A percentile compares a stretch with the other conserved stretches of the same genome.
Conservation (phyloP, 2,888 invertebrate species). For the Clistopyga incitator region DNA sequence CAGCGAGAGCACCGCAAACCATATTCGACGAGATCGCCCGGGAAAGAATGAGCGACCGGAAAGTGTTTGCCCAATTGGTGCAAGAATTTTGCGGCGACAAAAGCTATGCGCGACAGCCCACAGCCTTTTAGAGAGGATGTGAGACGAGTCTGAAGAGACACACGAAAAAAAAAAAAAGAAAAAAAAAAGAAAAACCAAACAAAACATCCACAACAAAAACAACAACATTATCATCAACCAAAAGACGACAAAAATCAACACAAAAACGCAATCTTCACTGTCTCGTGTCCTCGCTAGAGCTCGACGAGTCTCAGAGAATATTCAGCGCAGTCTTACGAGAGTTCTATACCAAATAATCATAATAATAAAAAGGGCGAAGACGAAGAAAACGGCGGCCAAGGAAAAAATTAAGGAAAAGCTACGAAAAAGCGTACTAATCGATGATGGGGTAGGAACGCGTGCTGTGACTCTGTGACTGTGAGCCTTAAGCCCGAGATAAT, state of each 20-base stretch:
- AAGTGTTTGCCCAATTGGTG: slow-evolving; percentile 61
- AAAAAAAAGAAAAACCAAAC: slow-evolving; percentile 44
- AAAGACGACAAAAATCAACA: background rate
- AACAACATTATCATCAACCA: background rate
- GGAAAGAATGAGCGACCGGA: slow-evolving; percentile 63
- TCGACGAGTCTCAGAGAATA: slow-evolving; percentile 51
- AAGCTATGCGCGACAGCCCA: slow-evolving; percentile 23
- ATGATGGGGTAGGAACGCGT: slow-evolving; percentile 55
- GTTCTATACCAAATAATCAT: slow-evolving; percentile 60
- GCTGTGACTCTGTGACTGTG: slow-evolving; percentile 70
- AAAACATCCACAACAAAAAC: slow-evolving; percentile 11
- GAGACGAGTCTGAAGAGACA: slow-evolving; percentile 38
- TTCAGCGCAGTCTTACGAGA: slow-evolving; percentile 54
- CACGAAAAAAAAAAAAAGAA: slow-evolving; percentile 15
- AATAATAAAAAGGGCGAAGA: slow-evolving; percentile 47
- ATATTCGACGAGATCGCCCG: slow-evolving; percentile 59
- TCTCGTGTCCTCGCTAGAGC: slow-evolving; percentile 59
- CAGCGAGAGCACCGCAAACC: slow-evolving; percentile 63
- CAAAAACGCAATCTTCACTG: slow-evolving; percentile 30
- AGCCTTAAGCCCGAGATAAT: slow-evolving; percentile 57
- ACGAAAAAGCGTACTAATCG: slow-evolving; percentile 5
- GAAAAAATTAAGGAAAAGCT: slow-evolving; percentile 12
- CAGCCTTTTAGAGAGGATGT: slow-evolving; percentile 22
- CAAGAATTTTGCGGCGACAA: slow-evolving; percentile 63
- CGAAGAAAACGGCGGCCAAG: background rate